phyloP scores from a whole-genome alignment of 2,797 vertebrate genomes.

The Pteronotus mesoamericanus region DNA sequence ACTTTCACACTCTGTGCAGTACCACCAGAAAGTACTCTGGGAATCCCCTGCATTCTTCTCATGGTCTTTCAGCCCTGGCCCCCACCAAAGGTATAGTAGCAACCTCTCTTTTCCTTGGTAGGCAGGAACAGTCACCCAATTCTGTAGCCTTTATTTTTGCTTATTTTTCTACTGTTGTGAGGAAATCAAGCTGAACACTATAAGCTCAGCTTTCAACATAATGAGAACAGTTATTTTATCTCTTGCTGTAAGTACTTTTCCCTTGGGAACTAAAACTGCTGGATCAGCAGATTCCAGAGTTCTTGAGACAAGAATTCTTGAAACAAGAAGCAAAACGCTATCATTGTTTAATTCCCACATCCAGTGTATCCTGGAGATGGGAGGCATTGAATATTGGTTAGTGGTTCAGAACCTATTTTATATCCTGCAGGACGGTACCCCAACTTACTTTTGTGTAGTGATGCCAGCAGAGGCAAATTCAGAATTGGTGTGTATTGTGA shows the following conservation, averaged over 20 bases:
- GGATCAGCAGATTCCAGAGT: neutral
- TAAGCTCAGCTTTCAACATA: neutral
- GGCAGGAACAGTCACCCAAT: neutral
- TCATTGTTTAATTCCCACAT: neutral
- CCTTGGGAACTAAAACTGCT: neutral
- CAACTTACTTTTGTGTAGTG: neutral
- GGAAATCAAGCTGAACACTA: neutral
- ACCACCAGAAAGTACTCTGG: neutral
- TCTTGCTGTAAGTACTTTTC: neutral
- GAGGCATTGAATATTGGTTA: neutral
- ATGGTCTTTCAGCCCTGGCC: neutral
- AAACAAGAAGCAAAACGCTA: neutral
- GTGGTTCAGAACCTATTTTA: neutral
- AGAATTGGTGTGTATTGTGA: neutral
- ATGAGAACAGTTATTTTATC: neutral
- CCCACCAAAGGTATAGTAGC: neutral
- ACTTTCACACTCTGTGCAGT: neutral
- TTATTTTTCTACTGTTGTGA: neutral
- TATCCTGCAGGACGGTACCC: neutral
- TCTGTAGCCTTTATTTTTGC: neutral
- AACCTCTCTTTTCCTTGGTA: neutral
- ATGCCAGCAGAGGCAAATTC: neutral
- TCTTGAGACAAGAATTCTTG: neutral
- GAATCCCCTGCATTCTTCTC: neutral
- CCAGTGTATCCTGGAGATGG: neutral